Percentiles rank a stretch among this genome's conserved stretches.
These are phyloP conservation scores for Ephialtes manifestator DNA, from an alignment of 2,888 invertebrate species.

Conservation along the genomic window DNA sequence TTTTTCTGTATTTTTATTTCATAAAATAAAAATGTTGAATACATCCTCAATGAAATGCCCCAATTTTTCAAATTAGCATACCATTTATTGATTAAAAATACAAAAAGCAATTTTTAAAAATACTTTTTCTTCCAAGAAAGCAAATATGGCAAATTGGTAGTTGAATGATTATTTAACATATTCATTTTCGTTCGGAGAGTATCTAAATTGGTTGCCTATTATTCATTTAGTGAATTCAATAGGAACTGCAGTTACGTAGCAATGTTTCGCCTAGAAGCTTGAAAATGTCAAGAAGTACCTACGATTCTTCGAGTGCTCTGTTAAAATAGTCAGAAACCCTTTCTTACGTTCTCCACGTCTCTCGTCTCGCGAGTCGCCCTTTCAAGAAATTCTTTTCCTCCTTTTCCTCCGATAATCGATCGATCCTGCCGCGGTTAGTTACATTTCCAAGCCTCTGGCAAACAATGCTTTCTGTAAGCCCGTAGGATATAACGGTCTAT, in stretches of 20 bases:
- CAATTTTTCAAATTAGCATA: too few relatives aligned
- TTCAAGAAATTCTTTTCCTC: slow-evolving; percentile 45
- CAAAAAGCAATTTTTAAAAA: too few relatives aligned
- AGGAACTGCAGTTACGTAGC: slow-evolving; percentile 22
- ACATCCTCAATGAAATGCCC: too few relatives aligned
- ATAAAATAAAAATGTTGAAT: too few relatives aligned
- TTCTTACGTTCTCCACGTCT: slow-evolving; percentile 17
- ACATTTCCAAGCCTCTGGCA: slow-evolving; percentile 50
- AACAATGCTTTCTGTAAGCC: slow-evolving; percentile 50
- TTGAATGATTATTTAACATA: not conserved
- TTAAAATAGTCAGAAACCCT: slow-evolving; percentile 52
- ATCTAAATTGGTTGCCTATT: not conserved
- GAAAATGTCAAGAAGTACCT: slow-evolving; percentile 35
- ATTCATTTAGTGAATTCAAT: slow-evolving; percentile 21
- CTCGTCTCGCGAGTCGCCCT: slow-evolving; percentile 27
- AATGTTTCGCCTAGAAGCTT: slow-evolving; percentile 30
- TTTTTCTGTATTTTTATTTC: too few relatives aligned
- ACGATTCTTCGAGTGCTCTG: slow-evolving; percentile 47
- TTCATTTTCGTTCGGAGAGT: not conserved
- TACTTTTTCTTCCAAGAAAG: too few relatives aligned
- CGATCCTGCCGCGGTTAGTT: slow-evolving; percentile 40
- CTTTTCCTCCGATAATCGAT: slow-evolving; percentile 51
- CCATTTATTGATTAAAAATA: too few relatives aligned
- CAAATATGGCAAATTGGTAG: too few relatives aligned
- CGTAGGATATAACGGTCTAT: slow-evolving; percentile 37